These are phyloP conservation scores for Leucozona laternaria DNA, from an alignment of 2,888 invertebrate species.

Conservation along the genomic window DNA sequence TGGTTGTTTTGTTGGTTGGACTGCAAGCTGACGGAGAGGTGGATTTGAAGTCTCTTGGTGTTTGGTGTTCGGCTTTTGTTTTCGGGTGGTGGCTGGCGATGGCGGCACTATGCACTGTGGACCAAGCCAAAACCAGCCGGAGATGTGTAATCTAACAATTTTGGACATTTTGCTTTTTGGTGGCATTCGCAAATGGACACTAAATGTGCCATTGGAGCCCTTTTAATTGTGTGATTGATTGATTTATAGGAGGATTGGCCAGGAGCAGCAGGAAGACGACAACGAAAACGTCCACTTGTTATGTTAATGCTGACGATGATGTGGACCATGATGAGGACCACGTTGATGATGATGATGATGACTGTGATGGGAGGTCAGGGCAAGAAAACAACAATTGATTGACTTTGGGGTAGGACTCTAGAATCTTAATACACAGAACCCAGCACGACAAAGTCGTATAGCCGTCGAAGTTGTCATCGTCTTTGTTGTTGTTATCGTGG, in stretches of 20 bases:
- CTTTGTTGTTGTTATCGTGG: constrained; percentile 8
- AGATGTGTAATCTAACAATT: constrained; percentile 73
- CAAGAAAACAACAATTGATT: constrained; percentile 66
- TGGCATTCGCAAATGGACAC: constrained; percentile 79
- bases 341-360: constrained; percentile 28
- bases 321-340: constrained; percentile 51
- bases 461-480: not conserved
- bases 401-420: constrained; percentile 75
- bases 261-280: constrained; percentile 25
- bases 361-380: constrained; percentile 10
- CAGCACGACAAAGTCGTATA: constrained; percentile 32
- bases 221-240: constrained; percentile 81
- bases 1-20: not conserved
- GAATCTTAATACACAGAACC: constrained; percentile 65
- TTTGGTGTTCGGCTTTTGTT: constrained; percentile 59
- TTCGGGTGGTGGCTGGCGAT: constrained; percentile 55
- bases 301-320: constrained; percentile 53
- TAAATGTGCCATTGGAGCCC: constrained; percentile 80
- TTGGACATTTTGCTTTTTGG: constrained; percentile 72
- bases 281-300: not conserved
- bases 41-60: constrained; percentile 40
- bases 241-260: constrained; percentile 78
- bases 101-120: not conserved
- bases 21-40: not conserved
- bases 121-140: constrained; percentile 22